Evolutionary conservation across 2,888 invertebrate species (phyloP).

Genomic region (Portevinia maculata): DNA sequence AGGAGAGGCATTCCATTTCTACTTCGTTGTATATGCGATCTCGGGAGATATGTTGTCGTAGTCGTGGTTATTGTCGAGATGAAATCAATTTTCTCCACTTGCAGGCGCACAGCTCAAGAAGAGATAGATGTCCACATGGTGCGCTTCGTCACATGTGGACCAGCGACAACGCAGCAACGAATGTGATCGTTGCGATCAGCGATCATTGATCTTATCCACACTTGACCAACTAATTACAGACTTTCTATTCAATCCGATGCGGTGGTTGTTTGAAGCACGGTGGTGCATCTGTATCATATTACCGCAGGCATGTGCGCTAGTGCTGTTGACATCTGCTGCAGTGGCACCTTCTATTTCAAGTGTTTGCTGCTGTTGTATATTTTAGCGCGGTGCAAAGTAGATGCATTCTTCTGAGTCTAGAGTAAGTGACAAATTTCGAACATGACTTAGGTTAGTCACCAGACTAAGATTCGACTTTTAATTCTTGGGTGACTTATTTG

Average conservation of each 20-base stretch:
- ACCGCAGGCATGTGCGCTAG: conserved; percentile 18
- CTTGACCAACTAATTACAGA: conserved; percentile 74
- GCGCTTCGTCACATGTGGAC: conserved; percentile 37
- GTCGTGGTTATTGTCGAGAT: conserved; percentile 47
- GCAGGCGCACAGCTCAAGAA: conserved; percentile 28
- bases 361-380: background rate
- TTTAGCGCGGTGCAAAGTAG: background rate
- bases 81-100: conserved; percentile 62
- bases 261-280: conserved; percentile 1
- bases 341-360: conserved; percentile 61
- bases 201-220: conserved; percentile 74
- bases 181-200: conserved; percentile 61
- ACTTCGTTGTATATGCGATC: conserved; percentile 28
- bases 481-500: background rate
- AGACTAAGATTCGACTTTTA: conserved; percentile 44
- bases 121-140: conserved; percentile 52
- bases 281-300: conserved; percentile 65
- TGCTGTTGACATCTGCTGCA: conserved; percentile 66
- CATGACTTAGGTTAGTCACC: conserved; percentile 17
- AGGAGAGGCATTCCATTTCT: conserved; percentile 4
- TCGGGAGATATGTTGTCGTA: conserved; percentile 25
- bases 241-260: conserved; percentile 71
- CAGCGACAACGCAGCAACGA: conserved; percentile 30
- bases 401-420: background rate
- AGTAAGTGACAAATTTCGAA: conserved; percentile 10